phyloP scores from a whole-genome alignment of 2,113 vertebrate species.

The Sardina pilchardus region DNA sequence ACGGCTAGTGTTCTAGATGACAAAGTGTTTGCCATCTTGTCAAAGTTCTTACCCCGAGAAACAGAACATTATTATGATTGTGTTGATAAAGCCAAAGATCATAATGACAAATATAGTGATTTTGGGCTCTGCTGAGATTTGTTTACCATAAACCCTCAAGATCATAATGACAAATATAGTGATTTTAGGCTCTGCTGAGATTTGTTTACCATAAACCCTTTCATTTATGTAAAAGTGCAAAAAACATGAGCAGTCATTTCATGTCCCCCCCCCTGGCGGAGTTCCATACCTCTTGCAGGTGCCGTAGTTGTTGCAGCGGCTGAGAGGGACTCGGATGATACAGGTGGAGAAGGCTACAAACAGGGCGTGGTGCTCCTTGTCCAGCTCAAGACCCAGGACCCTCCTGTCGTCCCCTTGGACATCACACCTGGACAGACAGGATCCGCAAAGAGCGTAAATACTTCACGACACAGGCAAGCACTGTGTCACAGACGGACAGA shows the following conservation, averaged over 20 bases:
- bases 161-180: background rate
- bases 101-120: background rate
- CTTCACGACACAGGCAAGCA: too few relatives aligned
- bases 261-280: too few relatives aligned
- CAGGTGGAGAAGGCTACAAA: constrained; percentile 85
- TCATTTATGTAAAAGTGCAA: background rate
- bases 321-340: constrained; percentile 78
- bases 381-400: constrained; percentile 79
- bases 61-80: background rate
- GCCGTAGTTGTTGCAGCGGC: constrained; percentile 72
- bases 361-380: constrained; percentile 77
- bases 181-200: background rate
- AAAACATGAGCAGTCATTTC: background rate
- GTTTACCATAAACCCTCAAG: background rate
- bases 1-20: too few relatives aligned
- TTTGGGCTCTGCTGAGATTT: background rate
- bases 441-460: too few relatives aligned
- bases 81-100: background rate
- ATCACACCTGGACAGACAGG: constrained; percentile 69
- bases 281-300: constrained; percentile 73
- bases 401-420: constrained; percentile 70
- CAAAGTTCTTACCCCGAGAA: background rate
- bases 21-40: too few relatives aligned
- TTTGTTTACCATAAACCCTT: background rate
- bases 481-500: too few relatives aligned